Evolutionary conservation across 2,888 invertebrate genomes (phyloP), one percentile per base, ranked within the genome.

Genomic region (Epinotia ramella): DNA sequence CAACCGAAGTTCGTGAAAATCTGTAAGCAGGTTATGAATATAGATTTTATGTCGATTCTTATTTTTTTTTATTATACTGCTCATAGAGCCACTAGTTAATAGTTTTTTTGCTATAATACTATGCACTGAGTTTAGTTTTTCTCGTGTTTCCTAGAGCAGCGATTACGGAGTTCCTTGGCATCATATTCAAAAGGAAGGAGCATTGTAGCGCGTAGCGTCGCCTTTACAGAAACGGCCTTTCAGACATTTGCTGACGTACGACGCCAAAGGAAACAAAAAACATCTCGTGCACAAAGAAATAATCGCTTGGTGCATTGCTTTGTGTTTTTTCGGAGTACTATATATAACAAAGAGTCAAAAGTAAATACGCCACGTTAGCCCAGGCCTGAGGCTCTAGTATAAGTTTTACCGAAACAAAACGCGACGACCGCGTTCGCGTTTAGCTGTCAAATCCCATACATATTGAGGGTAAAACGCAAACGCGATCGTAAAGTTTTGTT

Each of bases 211-310:
- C 44, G 67, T 53, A 59, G 49, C 53, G 57, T 65, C 57, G 49
- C n/a, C 53, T 75, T 70, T 75, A 65, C 59, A 70, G 53, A 59
- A 67, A 40, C 62, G 62, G 16, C 62, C 60, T 73, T 28, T 62
- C 73, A 68, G 73, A 62, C 24, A 24, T 70, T 65, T 49, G 40
- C 65, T 66, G 65, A 66, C 75, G 69, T 65, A 60, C 65, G 70
- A 28, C 33, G 69, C 57, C 59, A 70, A 70, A 71, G 53, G 60
- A 40, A 75, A 66, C 53, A 75, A 71, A 69, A 70, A 71, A 75
- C 70, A 53, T 60, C 70, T 69, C 59, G 49, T 53, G 70, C 59
- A 62, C 69, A 69, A 59, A 69, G 59, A 46, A 40, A 69, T 56
- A 67, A 56, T 67, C 56, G 20, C 69, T 69, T 40, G 59, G 49